Evolutionary conservation across 2,113 vertebrate genomes (phyloP), one percentile per base, ranked within the genome.

Genomic region (Lontra canadensis): DNA sequence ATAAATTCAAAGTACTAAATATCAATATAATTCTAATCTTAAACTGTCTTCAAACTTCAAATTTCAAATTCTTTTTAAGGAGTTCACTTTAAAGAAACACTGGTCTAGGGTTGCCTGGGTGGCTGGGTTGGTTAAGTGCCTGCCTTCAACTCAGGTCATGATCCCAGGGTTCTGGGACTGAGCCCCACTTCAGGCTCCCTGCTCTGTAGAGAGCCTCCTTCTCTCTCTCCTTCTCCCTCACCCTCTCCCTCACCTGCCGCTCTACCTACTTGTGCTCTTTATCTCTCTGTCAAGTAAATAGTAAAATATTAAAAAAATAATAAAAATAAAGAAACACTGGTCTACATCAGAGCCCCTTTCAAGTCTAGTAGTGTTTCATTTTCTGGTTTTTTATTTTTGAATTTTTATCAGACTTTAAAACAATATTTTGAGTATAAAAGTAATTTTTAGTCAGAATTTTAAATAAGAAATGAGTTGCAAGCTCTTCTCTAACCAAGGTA

Each of bases 1-100:
- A 90, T 78, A 42, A 81, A 71, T 86, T 83, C 12, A 26, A 88
- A 95, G 55, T 90, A n/a, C 8, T 93, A 57, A 90, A 94, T 52
- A 88, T 73, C 9, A 36, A 36, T 23, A 79, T 31, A 83, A 93
- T 88, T 94, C 55, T 74, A 86, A 26, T 44, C 73, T 26, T 74
- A 65, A 96, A 23, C 7, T 90, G 42, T 83, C 49, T 80, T 76
- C 63, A 74, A 94, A 80, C 65, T 91, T 79, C 7, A 18, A 34
- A 57, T 79, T 91, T 88, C 49, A 65, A 88, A 84, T 91, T 87
- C 10, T 73, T 95, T 49, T 44, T 67, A n/a, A 92, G 82, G 20
- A 89, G 86, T 3, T 93, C 36, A 80, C 7, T 29, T 79, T 79
- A 87, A 65, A 92, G 34, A 93, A 96, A 90, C 1, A 55, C 6